Evolutionary conservation across 2,888 invertebrate species (phyloP).

Genomic region (Branchellion lobata): DNA sequence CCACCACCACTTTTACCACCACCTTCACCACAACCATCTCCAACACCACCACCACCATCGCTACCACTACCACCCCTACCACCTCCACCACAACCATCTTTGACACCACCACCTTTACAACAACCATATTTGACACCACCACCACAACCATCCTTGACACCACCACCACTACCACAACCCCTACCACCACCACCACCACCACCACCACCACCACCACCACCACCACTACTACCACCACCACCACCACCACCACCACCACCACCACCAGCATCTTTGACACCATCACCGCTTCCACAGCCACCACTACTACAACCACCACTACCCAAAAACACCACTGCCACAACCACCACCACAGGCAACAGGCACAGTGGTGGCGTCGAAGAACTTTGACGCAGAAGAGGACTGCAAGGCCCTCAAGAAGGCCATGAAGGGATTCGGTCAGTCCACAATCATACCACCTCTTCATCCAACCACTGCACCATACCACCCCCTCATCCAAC

Average conservation of each 20-base stretch:
- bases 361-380: conserved; percentile 60
- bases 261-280: neutral
- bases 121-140: neutral
- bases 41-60: neutral
- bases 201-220: neutral
- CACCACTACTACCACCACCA: conserved; percentile 12
- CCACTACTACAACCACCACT: neutral
- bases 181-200: neutral
- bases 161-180: neutral
- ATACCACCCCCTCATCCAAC: neutral
- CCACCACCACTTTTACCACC: neutral
- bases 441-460: conserved; percentile 18
- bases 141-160: neutral
- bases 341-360: conserved; percentile 55
- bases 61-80: conserved; percentile 16
- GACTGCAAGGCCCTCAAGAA: conserved; percentile 60
- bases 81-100: neutral
- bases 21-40: neutral
- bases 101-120: too few species aligned
- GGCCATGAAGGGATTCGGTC: conserved; percentile 63
- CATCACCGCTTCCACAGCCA: neutral
- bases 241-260: conserved; percentile 10
- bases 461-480: neutral
- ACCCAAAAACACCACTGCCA: neutral
- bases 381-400: conserved; percentile 60